Base-by-base conservation (phyloP, 2,888 invertebrate genomes). In the Coelinius sp. region DNA sequence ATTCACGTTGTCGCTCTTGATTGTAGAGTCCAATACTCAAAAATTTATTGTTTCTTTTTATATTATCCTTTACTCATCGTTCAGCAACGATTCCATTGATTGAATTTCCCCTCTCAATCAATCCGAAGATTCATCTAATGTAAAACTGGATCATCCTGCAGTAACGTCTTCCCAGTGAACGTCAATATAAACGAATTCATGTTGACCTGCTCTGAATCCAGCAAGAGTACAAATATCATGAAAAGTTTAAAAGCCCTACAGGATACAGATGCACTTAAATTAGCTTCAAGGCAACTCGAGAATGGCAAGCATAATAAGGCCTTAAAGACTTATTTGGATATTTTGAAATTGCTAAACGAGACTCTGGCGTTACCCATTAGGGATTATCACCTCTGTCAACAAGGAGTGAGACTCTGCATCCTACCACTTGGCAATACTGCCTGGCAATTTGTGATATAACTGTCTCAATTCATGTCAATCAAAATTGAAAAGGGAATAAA, bases 341-440 rank as follows among this genome's bases (percentile, higher is more conserved):
- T 93, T 17, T 86, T 94, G 49, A 91, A 91, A 75, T 88, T 94
- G 10, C 91, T 94, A 82, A 92, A 93, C 73, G 90, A 91, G 52
- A 92, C 92, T 1, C 86, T 95, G 52, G 90, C 91, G 1, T 92
- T 94, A 6, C 95, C 95, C 0, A 94, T 94, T 79, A 90, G 90
- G 73, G 95, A 94, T 77, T 94, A 93, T 84, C 92, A 94, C 80
- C 89, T 94, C 63, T 94, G 93, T 82, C 93, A 94, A 73, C 93
- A 95, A 85, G 91, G 92, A 65, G 88, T 93, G 12, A 90, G 93
- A 77, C 90, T 92, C 64, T 93, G 93, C 78, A 90, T 93, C 88
- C 88, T 95, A 2, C 89, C 92, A 69, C 88, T 91, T 76, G 95
- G 94, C 62, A 93, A 93, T 73, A 77, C 78, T 10, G 46, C 46